Conservation (phyloP, 2,797 vertebrate species). For the Crypturellus tataupa region DNA sequence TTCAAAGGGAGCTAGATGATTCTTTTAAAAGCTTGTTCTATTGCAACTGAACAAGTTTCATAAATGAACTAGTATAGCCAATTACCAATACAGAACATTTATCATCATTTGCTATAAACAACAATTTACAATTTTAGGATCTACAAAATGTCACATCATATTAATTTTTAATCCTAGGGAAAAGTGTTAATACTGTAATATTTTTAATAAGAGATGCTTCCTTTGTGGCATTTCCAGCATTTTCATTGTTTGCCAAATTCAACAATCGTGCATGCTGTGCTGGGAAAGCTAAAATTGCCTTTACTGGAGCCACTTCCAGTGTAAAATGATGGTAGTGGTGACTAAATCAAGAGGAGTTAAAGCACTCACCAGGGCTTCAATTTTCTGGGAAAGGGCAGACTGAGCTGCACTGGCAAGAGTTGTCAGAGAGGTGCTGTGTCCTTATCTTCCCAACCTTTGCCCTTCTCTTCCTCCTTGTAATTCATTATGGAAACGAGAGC, state of each 20-base stretch:
- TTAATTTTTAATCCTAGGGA: neutral
- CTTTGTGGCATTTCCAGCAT: rapidly evolving
- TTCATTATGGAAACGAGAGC: neutral
- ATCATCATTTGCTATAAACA: neutral
- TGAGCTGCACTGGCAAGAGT: rapidly evolving
- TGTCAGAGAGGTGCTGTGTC: neutral
- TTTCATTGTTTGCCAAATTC: neutral
- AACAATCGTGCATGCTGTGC: neutral
- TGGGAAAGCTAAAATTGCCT: neutral
- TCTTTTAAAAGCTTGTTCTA: neutral
- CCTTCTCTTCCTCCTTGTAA: neutral
- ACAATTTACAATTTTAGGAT: neutral
- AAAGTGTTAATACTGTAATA: neutral
- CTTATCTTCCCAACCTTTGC: neutral
- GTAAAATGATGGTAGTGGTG: neutral
- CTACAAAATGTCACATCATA: neutral
- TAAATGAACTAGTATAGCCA: neutral
- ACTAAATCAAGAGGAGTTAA: neutral
- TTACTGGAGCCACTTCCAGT: neutral
- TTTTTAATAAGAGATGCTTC: neutral
- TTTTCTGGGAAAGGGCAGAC: neutral
- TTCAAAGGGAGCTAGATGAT: neutral
- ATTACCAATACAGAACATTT: neutral
- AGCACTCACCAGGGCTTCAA: no score
- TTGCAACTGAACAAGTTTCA: neutral